phyloP scores from a whole-genome alignment of 2,797 vertebrate genomes.

The Hypotaenidia philippensis region DNA sequence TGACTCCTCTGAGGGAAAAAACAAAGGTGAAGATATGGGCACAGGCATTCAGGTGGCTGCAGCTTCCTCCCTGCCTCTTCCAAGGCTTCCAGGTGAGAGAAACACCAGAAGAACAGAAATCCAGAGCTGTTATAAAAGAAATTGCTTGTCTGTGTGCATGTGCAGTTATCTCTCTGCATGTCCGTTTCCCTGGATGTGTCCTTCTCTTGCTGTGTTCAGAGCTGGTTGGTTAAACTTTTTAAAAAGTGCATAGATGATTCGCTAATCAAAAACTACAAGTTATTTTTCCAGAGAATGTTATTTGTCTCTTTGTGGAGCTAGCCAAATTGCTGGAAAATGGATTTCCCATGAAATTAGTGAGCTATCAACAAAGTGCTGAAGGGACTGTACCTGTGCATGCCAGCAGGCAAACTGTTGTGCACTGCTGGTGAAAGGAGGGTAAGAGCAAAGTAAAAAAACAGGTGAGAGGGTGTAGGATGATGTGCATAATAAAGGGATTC shows the following conservation, averaged over 20 bases:
- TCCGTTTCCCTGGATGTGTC: background rate
- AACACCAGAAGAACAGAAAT: background rate
- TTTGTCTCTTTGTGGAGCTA: background rate
- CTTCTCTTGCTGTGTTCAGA: background rate
- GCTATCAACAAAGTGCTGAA: background rate
- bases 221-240: background rate
- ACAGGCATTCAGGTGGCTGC: background rate
- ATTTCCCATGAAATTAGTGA: background rate
- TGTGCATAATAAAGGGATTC: background rate
- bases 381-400: accelerated
- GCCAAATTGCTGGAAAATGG: background rate
- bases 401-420: background rate
- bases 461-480: background rate
- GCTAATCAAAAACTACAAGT: background rate
- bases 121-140: background rate
- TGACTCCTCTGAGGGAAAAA: background rate
- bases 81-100: background rate
- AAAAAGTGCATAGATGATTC: background rate
- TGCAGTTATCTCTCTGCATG: background rate
- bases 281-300: background rate
- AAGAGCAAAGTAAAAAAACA: background rate
- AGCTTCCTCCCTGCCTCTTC: background rate
- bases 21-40: background rate
- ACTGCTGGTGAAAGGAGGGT: background rate
- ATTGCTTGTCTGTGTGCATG: background rate